phyloP scores from a whole-genome alignment of 2,888 invertebrate genomes.

The Cactoblastis cactorum region DNA sequence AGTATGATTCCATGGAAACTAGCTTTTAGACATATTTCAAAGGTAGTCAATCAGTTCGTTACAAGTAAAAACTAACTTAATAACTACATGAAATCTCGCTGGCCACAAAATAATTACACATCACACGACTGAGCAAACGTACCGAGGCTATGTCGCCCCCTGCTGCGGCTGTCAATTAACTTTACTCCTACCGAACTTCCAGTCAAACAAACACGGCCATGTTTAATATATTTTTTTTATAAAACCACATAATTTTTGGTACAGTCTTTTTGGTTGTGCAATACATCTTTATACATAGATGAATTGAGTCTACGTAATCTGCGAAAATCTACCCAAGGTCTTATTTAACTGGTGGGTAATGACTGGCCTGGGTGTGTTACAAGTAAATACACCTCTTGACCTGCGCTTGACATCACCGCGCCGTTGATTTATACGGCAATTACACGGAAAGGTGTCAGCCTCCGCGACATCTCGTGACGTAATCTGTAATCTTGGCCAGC shows the following conservation, averaged over 20 bases:
- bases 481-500: background rate
- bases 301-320: no score
- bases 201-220: slow-evolving; percentile 32
- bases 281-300: no score
- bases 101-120: background rate
- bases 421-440: slow-evolving; percentile 7
- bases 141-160: slow-evolving; percentile 34
- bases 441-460: slow-evolving; percentile 10
- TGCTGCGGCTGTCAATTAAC: slow-evolving; percentile 36
- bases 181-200: slow-evolving; percentile 36
- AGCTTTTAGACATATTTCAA: no score
- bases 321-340: no score
- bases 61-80: no score
- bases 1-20: no score
- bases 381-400: slow-evolving; percentile 5
- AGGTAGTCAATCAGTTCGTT: no score
- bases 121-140: slow-evolving; percentile 19
- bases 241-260: background rate
- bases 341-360: background rate
- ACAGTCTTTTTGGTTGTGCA: no score
- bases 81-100: no score
- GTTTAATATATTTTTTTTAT: slow-evolving; percentile 13
- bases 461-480: background rate
- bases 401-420: slow-evolving; percentile 5
- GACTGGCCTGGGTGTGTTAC: background rate